These are phyloP conservation scores for Pristionchus japonicus DNA, from an alignment of 2,888 invertebrate species.

Conservation along the genomic window DNA sequence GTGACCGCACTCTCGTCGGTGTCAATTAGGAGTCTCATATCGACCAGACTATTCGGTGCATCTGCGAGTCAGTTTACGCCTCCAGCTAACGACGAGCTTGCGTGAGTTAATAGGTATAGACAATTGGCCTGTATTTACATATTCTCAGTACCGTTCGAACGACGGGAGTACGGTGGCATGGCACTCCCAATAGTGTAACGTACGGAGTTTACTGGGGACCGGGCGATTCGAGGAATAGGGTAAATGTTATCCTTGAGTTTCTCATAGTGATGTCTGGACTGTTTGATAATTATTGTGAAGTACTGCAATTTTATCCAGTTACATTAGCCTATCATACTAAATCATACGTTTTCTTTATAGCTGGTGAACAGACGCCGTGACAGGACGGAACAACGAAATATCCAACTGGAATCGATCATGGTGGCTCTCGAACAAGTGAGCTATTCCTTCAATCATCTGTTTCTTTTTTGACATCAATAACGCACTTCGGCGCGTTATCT, in stretches of 20 bases:
- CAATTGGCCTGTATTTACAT: neutral
- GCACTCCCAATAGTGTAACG: neutral
- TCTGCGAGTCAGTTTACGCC: no score
- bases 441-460: no score
- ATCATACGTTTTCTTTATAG: no score
- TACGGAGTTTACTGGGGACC: neutral
- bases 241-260: neutral
- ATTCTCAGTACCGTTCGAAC: slow-evolving; percentile 1
- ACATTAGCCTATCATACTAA: no score
- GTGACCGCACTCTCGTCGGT: neutral
- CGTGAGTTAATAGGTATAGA: neutral
- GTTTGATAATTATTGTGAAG: no score
- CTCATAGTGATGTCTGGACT: no score
- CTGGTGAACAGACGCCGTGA: neutral
- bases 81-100: neutral
- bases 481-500: no score
- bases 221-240: slow-evolving; percentile 28
- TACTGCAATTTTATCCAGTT: no score
- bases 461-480: no score
- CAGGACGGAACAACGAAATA: neutral
- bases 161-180: neutral
- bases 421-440: slow-evolving; percentile 24
- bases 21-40: neutral
- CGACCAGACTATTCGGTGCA: neutral
- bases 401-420: neutral